Percentiles rank a stretch among this genome's conserved stretches.
Evolutionary conservation across 2,113 vertebrate genomes (phyloP).

Genomic region (Tragelaphus strepsiceros): DNA sequence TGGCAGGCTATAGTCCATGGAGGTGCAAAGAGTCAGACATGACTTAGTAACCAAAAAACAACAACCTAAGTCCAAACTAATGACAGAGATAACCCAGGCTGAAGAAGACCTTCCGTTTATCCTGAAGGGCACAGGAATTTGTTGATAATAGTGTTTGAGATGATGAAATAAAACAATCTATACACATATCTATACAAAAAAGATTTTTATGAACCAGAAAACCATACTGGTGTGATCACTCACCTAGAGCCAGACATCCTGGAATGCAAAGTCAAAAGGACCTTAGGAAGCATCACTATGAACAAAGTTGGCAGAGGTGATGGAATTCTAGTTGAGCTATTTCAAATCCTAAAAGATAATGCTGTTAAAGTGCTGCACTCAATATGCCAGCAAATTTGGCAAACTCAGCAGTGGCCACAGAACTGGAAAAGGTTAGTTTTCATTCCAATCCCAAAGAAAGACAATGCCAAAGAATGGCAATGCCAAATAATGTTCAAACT

Average conservation of each 20-base stretch:
- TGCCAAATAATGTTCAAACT: neutral
- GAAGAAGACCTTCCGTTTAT: neutral
- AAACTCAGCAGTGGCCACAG: neutral
- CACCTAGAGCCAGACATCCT: neutral
- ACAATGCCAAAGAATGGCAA: neutral
- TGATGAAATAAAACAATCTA: neutral
- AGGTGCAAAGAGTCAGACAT: neutral
- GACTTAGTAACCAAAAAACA: neutral
- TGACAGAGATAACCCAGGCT: neutral
- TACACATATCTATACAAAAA: neutral
- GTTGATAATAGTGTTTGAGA: neutral
- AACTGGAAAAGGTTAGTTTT: neutral
- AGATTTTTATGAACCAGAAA: neutral
- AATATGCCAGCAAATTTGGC: neutral
- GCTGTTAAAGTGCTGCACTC: neutral
- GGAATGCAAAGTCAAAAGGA: neutral
- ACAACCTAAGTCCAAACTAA: neutral
- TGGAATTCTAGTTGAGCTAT: neutral
- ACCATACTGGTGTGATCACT: neutral
- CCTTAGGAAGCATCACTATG: neutral
- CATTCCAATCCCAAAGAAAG: neutral
- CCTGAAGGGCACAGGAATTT: neutral
- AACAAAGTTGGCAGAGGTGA: neutral
- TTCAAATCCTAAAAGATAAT: neutral
- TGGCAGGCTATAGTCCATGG: neutral